Evolutionary conservation across 2,888 invertebrate genomes (phyloP), one percentile per base, ranked within the genome.

Genomic region (Amblyjoppa proteus): DNA sequence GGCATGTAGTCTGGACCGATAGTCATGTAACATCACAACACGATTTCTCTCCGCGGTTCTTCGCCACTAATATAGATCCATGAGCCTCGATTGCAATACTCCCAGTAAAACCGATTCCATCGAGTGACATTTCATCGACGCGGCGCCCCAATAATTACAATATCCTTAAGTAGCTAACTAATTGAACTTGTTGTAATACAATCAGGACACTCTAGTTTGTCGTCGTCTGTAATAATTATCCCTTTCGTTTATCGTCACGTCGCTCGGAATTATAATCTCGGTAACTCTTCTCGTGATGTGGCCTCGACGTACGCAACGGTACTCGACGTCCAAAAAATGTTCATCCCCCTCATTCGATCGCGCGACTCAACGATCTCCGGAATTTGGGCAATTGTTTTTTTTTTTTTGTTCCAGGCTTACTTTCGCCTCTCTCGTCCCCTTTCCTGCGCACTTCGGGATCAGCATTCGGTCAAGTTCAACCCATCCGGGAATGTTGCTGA

Each of bases 401-500:
- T 28, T 25, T 66, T 28, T 16, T 13, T 58, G 28, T 58, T 28
- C 58, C 58, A 3, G 58, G 34, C 6, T 64, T 64, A 34, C 61
- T 64, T 20, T 64, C 6, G n/a, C 61, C 61, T 28, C 61, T 61
- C 28, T 61, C 31, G 31, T 61, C 13, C 25, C 25, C 16, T 64
- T 64, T 28, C 34, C 61, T n/a, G 61, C 34, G 31, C 61, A 64
- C 61, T 16, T 13, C 4, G 61, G 11, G 16, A 28, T 31, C 13
- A 20, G 61, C 7, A n/a, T 64, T 31, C 49, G 56, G 56, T 49
- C 16, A 31, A n/a, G 31, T 87, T 91, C 90, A 92, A 88, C 91
- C 92, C 86, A 92, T 85, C 87, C 90, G 91, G 68, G 90, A 84
- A 58, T 88, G 90, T 16, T 89, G 89, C 85, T 90, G 91, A 64